Evolutionary conservation across 2,797 vertebrate genomes (phyloP), one percentile per base, ranked within the genome.

Genomic region (Halcyon chelicuti): DNA sequence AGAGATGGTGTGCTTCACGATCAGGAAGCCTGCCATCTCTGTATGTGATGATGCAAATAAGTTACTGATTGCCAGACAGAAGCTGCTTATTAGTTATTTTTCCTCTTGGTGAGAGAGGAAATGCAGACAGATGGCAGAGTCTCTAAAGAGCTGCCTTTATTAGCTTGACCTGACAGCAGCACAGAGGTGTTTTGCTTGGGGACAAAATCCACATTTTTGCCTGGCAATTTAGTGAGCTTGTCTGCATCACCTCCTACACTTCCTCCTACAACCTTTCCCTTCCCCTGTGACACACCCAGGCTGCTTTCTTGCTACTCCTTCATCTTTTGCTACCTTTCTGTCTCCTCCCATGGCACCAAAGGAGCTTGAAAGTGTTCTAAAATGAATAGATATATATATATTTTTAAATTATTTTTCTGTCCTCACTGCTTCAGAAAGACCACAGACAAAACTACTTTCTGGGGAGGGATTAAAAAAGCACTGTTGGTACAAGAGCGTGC

Each of bases 21-120:
- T 31, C 52, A 77, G 80, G 55, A 88, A 76, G 74, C 76, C 68
- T 96, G 84, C 86, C 92, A 60, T 81, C 67, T 77, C 67, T 55
- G 16, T 57, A 55, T 14, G n/a, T 14, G 58, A 39, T 85, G 88
- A 96, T 94, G 94, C 70, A 97, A 93, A 94, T 57, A 73, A 73
- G 35, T 25, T 85, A 82, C 89, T 87, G 91, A 92, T 94, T 96
- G 90, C 67, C 88, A 88, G 93, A 73, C n/a, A 96, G 94, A 94
- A 93, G 90, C 77, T 95, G 74, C 91, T 95, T 90, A 96, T 97
- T 97, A 96, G 78, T 96, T 96, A 80, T 86, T 95, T 93, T 94
- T 92, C 74, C 73, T 94, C 65, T 90, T 62, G 67, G 87, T 54
- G 92, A 93, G 80, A 89, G 75, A 90, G 93, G 92, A 94, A 94